These are phyloP conservation scores for Diloba caeruleocephala DNA, from an alignment of 2,888 invertebrate genomes.

Conservation along the genomic window DNA sequence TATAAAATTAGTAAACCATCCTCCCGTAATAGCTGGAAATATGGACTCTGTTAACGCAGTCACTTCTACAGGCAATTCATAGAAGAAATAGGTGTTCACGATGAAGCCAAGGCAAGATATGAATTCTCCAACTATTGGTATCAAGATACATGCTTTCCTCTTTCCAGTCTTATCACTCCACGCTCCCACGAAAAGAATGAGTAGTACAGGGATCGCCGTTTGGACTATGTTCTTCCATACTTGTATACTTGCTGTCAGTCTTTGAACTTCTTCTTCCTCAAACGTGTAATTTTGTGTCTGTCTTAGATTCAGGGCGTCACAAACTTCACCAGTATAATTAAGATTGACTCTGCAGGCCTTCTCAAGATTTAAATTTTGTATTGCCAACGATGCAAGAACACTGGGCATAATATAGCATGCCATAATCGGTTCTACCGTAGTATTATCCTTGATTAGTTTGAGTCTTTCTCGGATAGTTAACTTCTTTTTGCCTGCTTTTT, in stretches of 20 bases:
- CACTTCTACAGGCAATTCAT: slow-evolving; percentile 94
- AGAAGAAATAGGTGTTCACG: slow-evolving; percentile 93
- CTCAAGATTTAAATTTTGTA: slow-evolving; percentile 92
- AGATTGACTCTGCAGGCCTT: slow-evolving; percentile 96
- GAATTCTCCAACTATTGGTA: slow-evolving; percentile 95
- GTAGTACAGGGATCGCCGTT: slow-evolving; percentile 93
- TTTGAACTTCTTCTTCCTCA: slow-evolving; percentile 91
- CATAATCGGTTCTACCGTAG: slow-evolving; percentile 93
- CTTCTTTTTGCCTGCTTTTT: slow-evolving; percentile 59
- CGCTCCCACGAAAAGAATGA: slow-evolving; percentile 95
- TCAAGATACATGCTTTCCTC: slow-evolving; percentile 93
- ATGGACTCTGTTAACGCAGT: slow-evolving; percentile 93
- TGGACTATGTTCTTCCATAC: slow-evolving; percentile 96
- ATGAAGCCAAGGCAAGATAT: slow-evolving; percentile 93
- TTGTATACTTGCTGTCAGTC: slow-evolving; percentile 92
- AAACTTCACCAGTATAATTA: slow-evolving; percentile 91
- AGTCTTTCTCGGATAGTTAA: slow-evolving; percentile 70
- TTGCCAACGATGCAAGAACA: slow-evolving; percentile 92
- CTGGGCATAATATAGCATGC: slow-evolving; percentile 92
- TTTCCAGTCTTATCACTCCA: slow-evolving; percentile 92
- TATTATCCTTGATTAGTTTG: slow-evolving; percentile 83
- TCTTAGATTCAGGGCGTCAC: slow-evolving; percentile 92
- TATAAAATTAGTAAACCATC: slow-evolving; percentile 96
- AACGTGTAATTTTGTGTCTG: slow-evolving; percentile 90
- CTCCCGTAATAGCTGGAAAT: slow-evolving; percentile 94